A percentile compares a stretch with the other conserved stretches of the same genome.
These are phyloP conservation scores for Peromyscus eremicus DNA, from an alignment of 2,797 vertebrate genomes.

Conservation along the genomic window DNA sequence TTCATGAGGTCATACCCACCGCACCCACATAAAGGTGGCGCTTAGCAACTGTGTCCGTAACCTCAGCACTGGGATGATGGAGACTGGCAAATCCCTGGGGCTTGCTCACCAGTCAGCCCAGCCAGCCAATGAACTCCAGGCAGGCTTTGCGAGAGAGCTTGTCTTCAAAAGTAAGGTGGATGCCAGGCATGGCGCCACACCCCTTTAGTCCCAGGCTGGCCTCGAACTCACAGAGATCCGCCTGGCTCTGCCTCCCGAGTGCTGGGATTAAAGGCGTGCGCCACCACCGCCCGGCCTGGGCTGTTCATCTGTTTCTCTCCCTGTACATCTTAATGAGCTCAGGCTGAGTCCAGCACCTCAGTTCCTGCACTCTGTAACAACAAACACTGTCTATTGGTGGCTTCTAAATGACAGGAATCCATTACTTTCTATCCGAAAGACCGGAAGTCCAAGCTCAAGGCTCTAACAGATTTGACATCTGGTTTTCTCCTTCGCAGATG, in stretches of 20 bases:
- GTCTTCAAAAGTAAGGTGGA: neutral
- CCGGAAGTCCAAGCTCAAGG: neutral
- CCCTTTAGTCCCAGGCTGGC: neutral
- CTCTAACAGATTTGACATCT: neutral
- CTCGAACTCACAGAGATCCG: too few relatives aligned
- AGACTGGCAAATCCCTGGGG: neutral
- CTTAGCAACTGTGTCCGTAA: neutral
- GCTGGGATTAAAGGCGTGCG: too few relatives aligned
- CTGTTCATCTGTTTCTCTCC: neutral
- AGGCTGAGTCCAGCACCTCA: neutral
- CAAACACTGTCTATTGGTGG: neutral
- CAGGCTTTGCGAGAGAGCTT: neutral
- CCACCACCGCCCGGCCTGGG: neutral
- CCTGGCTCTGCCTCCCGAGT: too few relatives aligned
- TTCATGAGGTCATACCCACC: neutral
- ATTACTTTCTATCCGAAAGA: neutral
- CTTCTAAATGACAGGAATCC: neutral
- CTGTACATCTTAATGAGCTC: neutral
- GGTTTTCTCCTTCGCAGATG: neutral
- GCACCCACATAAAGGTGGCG: neutral
- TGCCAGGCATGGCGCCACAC: neutral
- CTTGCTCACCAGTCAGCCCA: neutral
- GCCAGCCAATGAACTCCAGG: neutral
- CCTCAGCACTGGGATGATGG: neutral
- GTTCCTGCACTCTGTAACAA: neutral